phyloP scores from a whole-genome alignment of 2,797 vertebrate species.

The Ptychadena robeensis region DNA sequence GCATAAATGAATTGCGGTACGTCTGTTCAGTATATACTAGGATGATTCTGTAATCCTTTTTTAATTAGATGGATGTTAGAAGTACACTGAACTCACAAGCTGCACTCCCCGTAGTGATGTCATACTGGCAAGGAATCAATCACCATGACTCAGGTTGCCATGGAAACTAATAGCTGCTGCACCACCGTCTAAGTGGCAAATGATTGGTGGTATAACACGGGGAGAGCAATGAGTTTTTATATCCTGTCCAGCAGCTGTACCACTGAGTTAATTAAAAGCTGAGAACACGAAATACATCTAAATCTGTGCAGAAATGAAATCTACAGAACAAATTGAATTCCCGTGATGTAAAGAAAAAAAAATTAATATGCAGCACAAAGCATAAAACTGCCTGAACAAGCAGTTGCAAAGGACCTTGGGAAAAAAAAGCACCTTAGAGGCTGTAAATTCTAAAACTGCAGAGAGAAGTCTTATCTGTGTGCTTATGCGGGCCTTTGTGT shows the following conservation, averaged over 20 bases:
- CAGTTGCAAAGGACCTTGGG: conserved; percentile 71
- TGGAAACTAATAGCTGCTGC: conserved; percentile 90
- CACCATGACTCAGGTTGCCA: conserved; percentile 89
- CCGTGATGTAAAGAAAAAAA: conserved; percentile 75
- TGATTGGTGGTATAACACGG: conserved; percentile 85
- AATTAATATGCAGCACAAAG: conserved; percentile 84
- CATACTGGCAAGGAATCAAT: conserved; percentile 96
- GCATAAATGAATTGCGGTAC: conserved; percentile 85
- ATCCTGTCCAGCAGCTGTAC: conserved; percentile 83
- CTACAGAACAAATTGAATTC: conserved; percentile 93
- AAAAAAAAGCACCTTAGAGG: conserved; percentile 66
- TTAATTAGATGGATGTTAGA: conserved; percentile 95
- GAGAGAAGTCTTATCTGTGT: conserved; percentile 70
- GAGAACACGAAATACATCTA: conserved; percentile 94
- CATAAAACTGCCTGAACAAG: conserved; percentile 73
- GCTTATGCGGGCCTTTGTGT: conserved; percentile 69
- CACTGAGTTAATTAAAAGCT: conserved; percentile 96
- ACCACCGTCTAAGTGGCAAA: conserved; percentile 93
- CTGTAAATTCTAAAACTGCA: conserved; percentile 67
- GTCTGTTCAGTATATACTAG: conserved; percentile 88
- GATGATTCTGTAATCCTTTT: conserved; percentile 91
- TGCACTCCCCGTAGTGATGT: conserved; percentile 88
- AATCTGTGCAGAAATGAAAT: conserved; percentile 93
- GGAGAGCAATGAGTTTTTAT: conserved; percentile 83
- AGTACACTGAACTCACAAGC: conserved; percentile 79